Percentiles rank a stretch among this genome's conserved stretches.
Conservation (phyloP, 2,797 vertebrate species). For the Anguilla marmorata region DNA sequence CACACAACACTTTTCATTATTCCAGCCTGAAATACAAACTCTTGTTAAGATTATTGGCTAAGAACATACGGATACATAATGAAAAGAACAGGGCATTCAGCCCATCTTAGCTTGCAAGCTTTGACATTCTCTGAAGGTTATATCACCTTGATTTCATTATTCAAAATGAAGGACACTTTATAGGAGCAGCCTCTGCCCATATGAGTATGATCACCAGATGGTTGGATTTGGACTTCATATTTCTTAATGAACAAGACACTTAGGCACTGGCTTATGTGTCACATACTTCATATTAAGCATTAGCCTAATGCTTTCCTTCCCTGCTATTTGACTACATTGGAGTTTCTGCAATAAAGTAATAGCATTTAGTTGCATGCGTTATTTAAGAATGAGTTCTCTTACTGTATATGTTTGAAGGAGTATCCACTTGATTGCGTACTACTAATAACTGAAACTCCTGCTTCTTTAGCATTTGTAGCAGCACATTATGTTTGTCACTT, state of each 20-base stretch:
- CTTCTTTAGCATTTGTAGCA: neutral
- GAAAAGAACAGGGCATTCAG: no score
- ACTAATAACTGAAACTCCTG: neutral
- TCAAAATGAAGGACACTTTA: neutral
- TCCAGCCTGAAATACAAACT: neutral
- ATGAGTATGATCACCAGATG: neutral
- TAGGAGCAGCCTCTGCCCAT: neutral
- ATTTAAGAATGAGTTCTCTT: neutral
- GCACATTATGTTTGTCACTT: neutral
- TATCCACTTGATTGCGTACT: neutral
- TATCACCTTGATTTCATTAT: neutral
- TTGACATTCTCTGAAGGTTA: conserved; percentile 3
- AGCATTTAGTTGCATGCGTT: neutral
- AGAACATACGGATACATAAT: no score
- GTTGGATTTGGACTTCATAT: neutral
- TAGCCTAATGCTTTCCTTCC: neutral
- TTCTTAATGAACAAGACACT: neutral
- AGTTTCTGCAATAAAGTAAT: neutral
- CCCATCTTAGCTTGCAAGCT: neutral
- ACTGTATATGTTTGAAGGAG: neutral
- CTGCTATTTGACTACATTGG: neutral
- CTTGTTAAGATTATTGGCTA: neutral
- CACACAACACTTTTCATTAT: neutral
- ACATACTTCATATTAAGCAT: neutral
- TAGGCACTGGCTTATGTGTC: neutral